Base-by-base conservation (phyloP, 2,888 invertebrate species). In the Ceramica pisi region DNA sequence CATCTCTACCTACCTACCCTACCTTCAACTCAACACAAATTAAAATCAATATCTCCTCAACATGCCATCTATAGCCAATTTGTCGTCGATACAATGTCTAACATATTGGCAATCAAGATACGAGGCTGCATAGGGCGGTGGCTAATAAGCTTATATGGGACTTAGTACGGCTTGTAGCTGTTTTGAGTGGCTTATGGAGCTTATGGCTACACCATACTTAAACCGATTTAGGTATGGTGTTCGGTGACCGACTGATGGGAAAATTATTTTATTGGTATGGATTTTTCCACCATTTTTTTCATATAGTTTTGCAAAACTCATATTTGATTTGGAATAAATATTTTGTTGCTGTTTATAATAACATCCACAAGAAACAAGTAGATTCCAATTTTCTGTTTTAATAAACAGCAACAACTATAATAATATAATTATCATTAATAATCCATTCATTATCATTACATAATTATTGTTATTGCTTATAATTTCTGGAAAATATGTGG, bases 31-130 rank as follows among this genome's bases (percentile, higher is more conserved):
- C 31, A n/a, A 60, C 12, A n/a, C n/a, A 73, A 67, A 60, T 48
- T 78, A 67, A 67, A 73, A 77, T 67, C 78, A 79, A 75, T 79
- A 80, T 67, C 26, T 6, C 31, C 10, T 19, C 16, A 26, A 1
- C 12, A 10, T 44, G 2, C 12, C 3, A 66, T 67, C 65, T 21
- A 78, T 63, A 67, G 50, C 51, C 79, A 71, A 82, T 82, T 79
- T 72, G 81, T 72, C 61, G 74, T 26, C 8, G 9, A n/a, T 48
- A 68, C 65, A 78, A 71, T 70, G 59, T 61, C 19, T 65, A 71
- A 64, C 82, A 82, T 82, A 82, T 82, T 82, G 82, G 46, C 73
- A 76, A 82, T 82, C 82, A 73, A 80, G 80, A 82, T 81, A 81
- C n/a, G 61, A 66, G 44, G 51, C 2, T 0, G 19, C 51, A 76